These are phyloP conservation scores for Drosophila mayaguana DNA, from an alignment of 2,888 invertebrate species.

Conservation along the genomic window DNA sequence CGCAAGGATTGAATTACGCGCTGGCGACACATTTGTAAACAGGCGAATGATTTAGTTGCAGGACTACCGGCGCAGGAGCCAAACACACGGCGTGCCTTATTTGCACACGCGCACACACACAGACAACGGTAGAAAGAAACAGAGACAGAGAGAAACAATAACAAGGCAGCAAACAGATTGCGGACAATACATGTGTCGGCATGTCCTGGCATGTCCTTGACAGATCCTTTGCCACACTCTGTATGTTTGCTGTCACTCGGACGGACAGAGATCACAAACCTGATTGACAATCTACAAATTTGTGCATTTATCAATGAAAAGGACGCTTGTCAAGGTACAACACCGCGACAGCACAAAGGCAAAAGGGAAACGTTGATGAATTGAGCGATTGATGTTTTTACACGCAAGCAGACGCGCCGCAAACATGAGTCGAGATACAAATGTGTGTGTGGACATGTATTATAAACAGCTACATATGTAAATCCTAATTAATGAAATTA, in stretches of 20 bases:
- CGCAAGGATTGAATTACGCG: constrained; percentile 76
- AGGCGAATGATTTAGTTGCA: constrained; percentile 68
- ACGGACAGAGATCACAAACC: constrained; percentile 41
- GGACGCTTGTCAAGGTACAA: constrained; percentile 46
- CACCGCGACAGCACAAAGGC: constrained; percentile 31
- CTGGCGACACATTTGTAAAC: constrained; percentile 80
- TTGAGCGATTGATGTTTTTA: constrained; percentile 68
- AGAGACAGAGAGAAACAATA: constrained; percentile 34
- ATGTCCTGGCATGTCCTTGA: constrained; percentile 36
- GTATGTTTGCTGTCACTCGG: constrained; percentile 65
- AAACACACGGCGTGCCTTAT: constrained; percentile 66
- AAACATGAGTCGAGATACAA: constrained; percentile 31
- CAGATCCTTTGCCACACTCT: constrained; percentile 50
- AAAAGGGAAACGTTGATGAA: constrained; percentile 57
- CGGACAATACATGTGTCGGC: constrained; percentile 9
- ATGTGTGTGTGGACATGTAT: constrained; percentile 7
- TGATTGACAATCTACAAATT: constrained; percentile 78
- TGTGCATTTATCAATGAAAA: constrained; percentile 75
- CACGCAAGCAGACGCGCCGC: constrained; percentile 61
- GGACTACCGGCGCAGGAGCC: constrained; percentile 67
- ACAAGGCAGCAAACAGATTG: constrained; percentile 49
- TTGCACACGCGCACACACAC: constrained; percentile 46
- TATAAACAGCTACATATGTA: constrained; percentile 11
- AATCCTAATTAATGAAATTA: constrained; percentile 6
- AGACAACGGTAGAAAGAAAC: not conserved